Percentiles rank a stretch among this genome's conserved stretches.
Conservation (phyloP, 35 echinoderm and acorn worm genomes). For the Apostichopus japonicus region DNA sequence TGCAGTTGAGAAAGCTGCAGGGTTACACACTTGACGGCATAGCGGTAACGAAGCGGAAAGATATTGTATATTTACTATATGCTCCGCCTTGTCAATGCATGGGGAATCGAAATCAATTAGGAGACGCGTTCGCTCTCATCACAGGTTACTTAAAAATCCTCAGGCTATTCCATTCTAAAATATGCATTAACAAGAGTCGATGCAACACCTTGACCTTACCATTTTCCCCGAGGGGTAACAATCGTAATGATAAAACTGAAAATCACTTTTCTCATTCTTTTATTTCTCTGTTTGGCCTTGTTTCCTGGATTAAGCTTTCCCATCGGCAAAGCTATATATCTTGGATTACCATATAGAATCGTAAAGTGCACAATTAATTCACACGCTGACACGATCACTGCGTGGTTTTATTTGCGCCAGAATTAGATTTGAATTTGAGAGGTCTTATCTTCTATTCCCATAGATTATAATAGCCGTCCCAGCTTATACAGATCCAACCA, state of each 20-base stretch:
- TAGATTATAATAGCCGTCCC: no score
- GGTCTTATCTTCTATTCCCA: no score
- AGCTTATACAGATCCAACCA: no score
- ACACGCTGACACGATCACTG: no score
- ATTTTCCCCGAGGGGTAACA: constrained; percentile 19
- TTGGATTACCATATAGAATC: background rate
- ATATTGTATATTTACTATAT: background rate
- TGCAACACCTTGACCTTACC: constrained; percentile 49
- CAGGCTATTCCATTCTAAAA: background rate
- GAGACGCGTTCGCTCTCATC: background rate
- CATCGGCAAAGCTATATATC: background rate
- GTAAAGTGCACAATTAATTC: no score
- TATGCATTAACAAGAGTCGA: constrained; percentile 43
- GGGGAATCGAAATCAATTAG: constrained; percentile 41
- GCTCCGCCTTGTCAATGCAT: constrained; percentile 14
- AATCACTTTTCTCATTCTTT: constrained; percentile 13
- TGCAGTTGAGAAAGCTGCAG: background rate
- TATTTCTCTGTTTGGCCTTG: constrained; percentile 23
- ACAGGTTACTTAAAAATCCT: constrained; percentile 20
- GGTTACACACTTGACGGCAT: background rate
- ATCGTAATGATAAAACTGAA: constrained; percentile 44
- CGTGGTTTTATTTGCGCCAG: no score
- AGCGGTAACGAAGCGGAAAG: background rate
- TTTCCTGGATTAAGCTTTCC: background rate
- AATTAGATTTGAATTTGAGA: no score